These are phyloP conservation scores for Labrus mixtus DNA, from an alignment of 2,113 vertebrate species.

Conservation along the genomic window DNA sequence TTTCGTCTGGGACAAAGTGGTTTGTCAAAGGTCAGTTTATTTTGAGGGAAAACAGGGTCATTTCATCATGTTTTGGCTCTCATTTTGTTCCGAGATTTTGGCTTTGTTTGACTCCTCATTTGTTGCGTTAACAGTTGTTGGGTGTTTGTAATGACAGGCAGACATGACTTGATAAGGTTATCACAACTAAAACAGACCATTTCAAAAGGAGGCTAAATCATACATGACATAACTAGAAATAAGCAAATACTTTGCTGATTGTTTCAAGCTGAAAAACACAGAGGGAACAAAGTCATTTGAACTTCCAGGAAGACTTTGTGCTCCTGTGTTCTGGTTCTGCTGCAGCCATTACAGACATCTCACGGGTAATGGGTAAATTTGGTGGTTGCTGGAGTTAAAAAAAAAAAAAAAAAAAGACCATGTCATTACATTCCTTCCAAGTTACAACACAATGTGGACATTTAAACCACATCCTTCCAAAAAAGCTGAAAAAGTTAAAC, in stretches of 20 bases:
- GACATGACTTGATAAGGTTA: constrained; percentile 40
- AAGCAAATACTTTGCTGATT: constrained; percentile 46
- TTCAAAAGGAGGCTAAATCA: constrained; percentile 47
- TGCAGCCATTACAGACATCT: background rate
- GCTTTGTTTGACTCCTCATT: constrained; percentile 29
- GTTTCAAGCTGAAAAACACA: constrained; percentile 30
- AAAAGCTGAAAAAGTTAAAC: background rate
- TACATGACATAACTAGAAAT: constrained; percentile 21
- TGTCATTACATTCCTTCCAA: background rate
- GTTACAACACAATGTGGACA: background rate
- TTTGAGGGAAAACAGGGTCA: constrained; percentile 9
- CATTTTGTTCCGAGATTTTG: constrained; percentile 29
- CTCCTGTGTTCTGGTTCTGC: background rate
- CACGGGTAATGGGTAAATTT: background rate
- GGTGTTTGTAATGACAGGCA: constrained; percentile 21
- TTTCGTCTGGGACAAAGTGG: constrained; percentile 4
- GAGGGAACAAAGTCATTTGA: background rate
- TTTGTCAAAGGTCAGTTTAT: constrained; percentile 28
- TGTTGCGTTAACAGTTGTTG: constrained; percentile 21
- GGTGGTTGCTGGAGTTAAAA: background rate
- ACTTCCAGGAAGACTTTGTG: background rate
- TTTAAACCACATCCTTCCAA: background rate
- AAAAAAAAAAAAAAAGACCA: too few species aligned
- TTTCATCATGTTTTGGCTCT: constrained; percentile 23
- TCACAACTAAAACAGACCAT: constrained; percentile 48